phyloP scores from a whole-genome alignment of 2,888 invertebrate species.

The Tetropium fuscum region DNA sequence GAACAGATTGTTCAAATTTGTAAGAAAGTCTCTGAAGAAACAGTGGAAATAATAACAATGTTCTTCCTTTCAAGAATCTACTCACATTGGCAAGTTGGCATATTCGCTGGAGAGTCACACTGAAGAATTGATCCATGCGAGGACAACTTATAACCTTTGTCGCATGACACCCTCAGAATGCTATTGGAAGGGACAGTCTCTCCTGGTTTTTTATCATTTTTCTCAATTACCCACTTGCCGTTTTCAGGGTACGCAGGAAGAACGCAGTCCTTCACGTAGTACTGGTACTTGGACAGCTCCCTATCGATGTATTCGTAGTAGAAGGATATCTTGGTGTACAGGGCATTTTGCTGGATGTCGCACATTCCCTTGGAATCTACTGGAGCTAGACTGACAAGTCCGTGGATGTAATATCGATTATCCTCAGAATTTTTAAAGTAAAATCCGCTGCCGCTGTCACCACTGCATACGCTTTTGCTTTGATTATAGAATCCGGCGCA shows the following conservation, averaged over 20 bases:
- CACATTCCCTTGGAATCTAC: constrained; percentile 10
- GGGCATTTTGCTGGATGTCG: constrained; percentile 33
- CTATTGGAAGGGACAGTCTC: constrained; percentile 26
- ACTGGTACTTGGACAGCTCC: constrained; percentile 9
- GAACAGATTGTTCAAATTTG: too few species aligned
- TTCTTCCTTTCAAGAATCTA: too few species aligned
- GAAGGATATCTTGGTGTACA: constrained; percentile 33
- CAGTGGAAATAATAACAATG: too few species aligned
- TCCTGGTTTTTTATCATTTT: constrained; percentile 29
- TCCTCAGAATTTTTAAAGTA: constrained; percentile 34
- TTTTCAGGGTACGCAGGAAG: constrained; percentile 35
- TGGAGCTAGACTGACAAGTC: constrained; percentile 35
- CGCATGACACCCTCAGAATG: constrained; percentile 28
- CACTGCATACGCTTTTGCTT: constrained; percentile 35
- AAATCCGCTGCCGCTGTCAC: constrained; percentile 40
- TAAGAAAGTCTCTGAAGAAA: too few species aligned
- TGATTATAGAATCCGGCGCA: constrained; percentile 30
- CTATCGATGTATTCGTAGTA: constrained; percentile 36
- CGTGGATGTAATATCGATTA: constrained; percentile 40
- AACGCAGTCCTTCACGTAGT: constrained; percentile 29
- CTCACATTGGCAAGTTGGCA: constrained; percentile 28
- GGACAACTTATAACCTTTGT: constrained; percentile 29
- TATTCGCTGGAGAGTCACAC: constrained; percentile 28
- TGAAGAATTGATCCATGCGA: not conserved
- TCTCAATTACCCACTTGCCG: constrained; percentile 32